phyloP scores from a whole-genome alignment of 30 jellyfish, hydroid and myxozoan species.

The Cassiopea xamachana region DNA sequence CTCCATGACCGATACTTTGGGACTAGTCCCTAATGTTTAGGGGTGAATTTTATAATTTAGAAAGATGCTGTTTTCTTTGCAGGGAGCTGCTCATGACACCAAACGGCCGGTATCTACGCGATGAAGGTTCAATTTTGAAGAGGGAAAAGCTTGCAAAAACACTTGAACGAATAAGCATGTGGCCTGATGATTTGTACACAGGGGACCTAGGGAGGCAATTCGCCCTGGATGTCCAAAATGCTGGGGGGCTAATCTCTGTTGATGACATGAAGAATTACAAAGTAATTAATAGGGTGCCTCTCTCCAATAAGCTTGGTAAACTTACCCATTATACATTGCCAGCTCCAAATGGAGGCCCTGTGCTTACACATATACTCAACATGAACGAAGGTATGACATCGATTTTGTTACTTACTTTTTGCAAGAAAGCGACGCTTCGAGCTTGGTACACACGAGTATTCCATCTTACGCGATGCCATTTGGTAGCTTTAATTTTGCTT shows the following conservation, averaged over 20 bases:
- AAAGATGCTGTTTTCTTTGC: too few species aligned
- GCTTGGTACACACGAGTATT: too few species aligned
- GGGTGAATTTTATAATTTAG: too few species aligned
- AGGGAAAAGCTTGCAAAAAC: conserved; percentile 69
- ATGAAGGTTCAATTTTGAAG: conserved; percentile 27
- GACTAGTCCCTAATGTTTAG: too few species aligned
- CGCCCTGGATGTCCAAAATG: conserved; percentile 59
- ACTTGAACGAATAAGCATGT: conserved; percentile 53
- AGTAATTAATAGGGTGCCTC: conserved; percentile 47
- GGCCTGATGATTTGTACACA: conserved; percentile 80
- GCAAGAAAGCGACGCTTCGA: too few species aligned
- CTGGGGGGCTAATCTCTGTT: conserved; percentile 77
- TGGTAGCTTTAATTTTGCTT: too few species aligned
- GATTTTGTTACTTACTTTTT: neutral
- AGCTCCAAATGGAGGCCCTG: conserved; percentile 94
- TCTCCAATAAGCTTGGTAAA: conserved; percentile 51
- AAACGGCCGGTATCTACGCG: conserved; percentile 3
- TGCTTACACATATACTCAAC: conserved; percentile 78
- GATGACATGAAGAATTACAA: conserved; percentile 72
- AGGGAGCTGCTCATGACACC: conserved; percentile 59
- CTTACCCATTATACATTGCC: conserved; percentile 77
- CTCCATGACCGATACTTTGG: too few species aligned
- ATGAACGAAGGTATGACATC: conserved; percentile 79
- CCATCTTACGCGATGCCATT: too few species aligned
- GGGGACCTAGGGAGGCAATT: conserved; percentile 72